Base-by-base conservation (phyloP, 2,797 vertebrate species). In the Sciaenops ocellatus region DNA sequence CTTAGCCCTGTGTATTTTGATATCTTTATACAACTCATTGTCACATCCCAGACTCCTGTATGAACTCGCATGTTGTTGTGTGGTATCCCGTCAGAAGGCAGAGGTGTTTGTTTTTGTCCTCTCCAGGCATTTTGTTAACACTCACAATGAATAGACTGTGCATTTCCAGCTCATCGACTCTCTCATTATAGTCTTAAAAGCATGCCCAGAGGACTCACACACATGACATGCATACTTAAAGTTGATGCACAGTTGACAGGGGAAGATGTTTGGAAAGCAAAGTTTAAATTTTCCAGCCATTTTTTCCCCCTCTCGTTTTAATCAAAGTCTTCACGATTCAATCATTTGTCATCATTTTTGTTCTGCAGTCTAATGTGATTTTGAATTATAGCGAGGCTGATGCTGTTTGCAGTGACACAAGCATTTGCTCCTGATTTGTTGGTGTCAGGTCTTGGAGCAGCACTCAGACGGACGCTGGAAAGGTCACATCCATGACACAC, bases 381-480 rank as follows among this genome's bases (percentile, higher is more conserved):
- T 61, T 74, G 57, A 64, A 34, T 20, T 8, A 26, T 62, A 47
- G 16, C 17, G 4, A 66, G 16, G n/a, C 12, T 46, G 22, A 70
- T 48, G 48, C 44, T 1, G 24, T 41, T 78, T 47, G 20, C 38
- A 20, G 46, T 38, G 20, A 34, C 38, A 66, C 47, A 57, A 59
- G 46, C 47, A 38, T 72, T 74, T 67, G 28, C 61, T 55, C 18
- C 0, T 85, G 61, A 50, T 83, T 76, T 80, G 55, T 76, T 68
- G 59, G n/a, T 18, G 6, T 8, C 92, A 98, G 97, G 97, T 98
- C 50, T 89, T 98, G 78, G 97, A 98, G 89, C 97, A 98, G 90
- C 97, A 98, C 47, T 92, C 95, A 0, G 97, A 98, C 0, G 97
- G 97, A 17, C 96, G 96, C 54, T 98, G 97, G 97, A 98, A 98